Percentiles rank a stretch among this genome's conserved stretches.
Conservation (phyloP, 2,888 invertebrate genomes). For the Caenorhabditis sp. region DNA sequence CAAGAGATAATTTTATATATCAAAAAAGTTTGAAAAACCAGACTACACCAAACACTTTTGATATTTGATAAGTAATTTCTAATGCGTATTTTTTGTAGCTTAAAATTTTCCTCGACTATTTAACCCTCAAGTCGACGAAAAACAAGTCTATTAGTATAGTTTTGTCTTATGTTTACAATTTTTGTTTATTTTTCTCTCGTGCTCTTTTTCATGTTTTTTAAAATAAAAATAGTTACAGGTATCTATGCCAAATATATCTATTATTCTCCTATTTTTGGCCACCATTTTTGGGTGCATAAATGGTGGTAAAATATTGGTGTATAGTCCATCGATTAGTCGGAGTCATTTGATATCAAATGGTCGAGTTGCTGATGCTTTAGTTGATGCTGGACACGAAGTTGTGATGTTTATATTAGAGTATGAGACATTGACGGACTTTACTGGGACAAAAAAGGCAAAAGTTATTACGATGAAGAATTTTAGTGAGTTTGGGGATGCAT, state of each 20-base stretch:
- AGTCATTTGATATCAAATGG: constrained; percentile 61
- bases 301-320: constrained; percentile 46
- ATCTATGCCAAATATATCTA: neutral
- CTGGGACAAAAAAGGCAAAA: constrained; percentile 61
- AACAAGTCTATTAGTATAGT: no score
- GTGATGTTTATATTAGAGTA: constrained; percentile 63
- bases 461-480: constrained; percentile 60
- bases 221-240: neutral
- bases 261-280: neutral
- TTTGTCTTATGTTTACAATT: no score
- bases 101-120: no score
- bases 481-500: no score
- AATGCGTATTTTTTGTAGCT: no score
- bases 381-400: constrained; percentile 61
- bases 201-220: neutral
- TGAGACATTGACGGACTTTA: constrained; percentile 33
- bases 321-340: constrained; percentile 47
- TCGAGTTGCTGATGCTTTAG: constrained; percentile 60
- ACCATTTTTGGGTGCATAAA: neutral
- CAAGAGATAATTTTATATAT: no score
- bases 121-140: no score
- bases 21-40: no score
- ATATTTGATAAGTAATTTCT: no score
- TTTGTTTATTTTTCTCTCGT: no score
- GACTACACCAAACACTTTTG: no score